Evolutionary conservation across 2,113 vertebrate species (phyloP).

Genomic region (Siniperca chuatsi): DNA sequence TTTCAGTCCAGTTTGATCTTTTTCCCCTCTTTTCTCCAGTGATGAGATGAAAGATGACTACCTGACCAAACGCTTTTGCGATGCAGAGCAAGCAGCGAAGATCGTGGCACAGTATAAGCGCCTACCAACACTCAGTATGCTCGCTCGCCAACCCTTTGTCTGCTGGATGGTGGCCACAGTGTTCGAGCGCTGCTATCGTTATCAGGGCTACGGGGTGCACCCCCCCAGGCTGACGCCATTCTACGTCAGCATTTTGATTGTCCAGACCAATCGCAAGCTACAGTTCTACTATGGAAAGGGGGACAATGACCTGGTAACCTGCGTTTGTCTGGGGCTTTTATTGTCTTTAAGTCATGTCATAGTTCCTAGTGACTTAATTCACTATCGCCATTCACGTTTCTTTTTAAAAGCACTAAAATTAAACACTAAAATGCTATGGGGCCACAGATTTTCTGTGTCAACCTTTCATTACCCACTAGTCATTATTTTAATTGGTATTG

Average conservation of each 20-base stretch:
- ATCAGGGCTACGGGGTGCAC: not conserved
- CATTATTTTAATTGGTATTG: not conserved
- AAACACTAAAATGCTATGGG: not conserved
- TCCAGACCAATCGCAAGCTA: slow-evolving; percentile 79
- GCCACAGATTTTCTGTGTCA: not conserved
- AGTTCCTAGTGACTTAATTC: not conserved
- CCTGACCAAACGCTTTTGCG: slow-evolving; percentile 66
- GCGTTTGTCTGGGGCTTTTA: not conserved
- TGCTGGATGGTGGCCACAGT: slow-evolving; percentile 80
- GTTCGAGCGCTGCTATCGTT: slow-evolving; percentile 52
- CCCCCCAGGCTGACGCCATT: slow-evolving; percentile 74
- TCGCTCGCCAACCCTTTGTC: slow-evolving; percentile 77
- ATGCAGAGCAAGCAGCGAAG: not conserved
- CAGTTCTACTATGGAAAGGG: slow-evolving; percentile 64
- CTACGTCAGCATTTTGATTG: slow-evolving; percentile 69
- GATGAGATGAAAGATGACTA: slow-evolving; percentile 77
- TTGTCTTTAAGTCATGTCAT: not conserved
- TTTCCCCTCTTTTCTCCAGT: slow-evolving; percentile 14
- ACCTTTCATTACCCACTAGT: not conserved
- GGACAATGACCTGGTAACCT: slow-evolving; percentile 50
- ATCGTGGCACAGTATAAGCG: slow-evolving; percentile 70
- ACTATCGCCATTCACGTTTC: not conserved
- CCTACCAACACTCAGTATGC: slow-evolving; percentile 50
- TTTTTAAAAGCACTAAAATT: not conserved
- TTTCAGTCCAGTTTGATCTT: not conserved